Percentiles rank a stretch among this genome's conserved stretches.
phyloP scores from a whole-genome alignment of 2,797 vertebrate species.

The Myotis planiceps region DNA sequence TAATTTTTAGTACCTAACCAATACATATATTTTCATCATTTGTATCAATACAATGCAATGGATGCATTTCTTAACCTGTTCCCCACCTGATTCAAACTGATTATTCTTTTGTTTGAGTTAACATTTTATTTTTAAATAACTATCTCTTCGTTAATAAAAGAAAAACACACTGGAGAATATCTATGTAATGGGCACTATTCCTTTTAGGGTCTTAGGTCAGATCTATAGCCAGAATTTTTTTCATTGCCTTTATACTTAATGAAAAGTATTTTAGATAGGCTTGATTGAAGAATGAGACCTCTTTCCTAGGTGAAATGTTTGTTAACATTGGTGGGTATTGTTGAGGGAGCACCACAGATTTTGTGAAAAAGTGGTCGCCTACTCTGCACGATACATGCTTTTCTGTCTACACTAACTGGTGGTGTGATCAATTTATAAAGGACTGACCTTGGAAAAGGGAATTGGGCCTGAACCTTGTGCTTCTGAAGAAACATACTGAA shows the following conservation, averaged over 20 bases:
- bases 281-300: background rate
- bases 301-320: background rate
- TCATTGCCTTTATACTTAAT: background rate
- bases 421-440: background rate
- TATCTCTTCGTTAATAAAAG: background rate
- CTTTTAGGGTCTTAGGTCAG: background rate
- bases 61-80: background rate
- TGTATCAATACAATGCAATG: background rate
- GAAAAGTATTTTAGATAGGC: background rate
- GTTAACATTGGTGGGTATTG: background rate
- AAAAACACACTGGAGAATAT: background rate
- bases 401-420: background rate
- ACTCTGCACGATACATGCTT: background rate
- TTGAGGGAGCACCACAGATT: background rate
- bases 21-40: background rate
- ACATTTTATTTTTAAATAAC: conserved; percentile 15
- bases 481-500: background rate
- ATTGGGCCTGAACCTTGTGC: background rate
- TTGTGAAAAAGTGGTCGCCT: background rate
- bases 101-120: background rate
- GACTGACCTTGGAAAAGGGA: background rate
- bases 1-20: background rate
- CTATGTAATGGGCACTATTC: background rate
- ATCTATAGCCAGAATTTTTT: background rate
- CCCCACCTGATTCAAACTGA: background rate